A percentile compares a stretch with the other conserved stretches of the same genome.
phyloP scores from a whole-genome alignment of 2,113 vertebrate genomes.

The Ia io region DNA sequence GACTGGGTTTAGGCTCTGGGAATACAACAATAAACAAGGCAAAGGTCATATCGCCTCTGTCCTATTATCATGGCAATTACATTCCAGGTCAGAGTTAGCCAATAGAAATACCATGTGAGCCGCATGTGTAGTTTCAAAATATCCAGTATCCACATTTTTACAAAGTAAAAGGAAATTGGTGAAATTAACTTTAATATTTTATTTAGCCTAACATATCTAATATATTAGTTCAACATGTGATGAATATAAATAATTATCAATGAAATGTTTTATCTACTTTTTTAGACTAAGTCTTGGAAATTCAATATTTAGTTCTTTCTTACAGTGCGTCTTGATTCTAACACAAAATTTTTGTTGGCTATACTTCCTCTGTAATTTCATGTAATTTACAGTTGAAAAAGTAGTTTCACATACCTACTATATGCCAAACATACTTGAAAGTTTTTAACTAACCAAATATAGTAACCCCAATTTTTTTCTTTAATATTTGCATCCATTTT shows the following conservation, averaged over 20 bases:
- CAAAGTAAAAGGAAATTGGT: neutral
- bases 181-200: conserved; percentile 9
- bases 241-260: neutral
- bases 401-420: too few species aligned
- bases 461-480: neutral
- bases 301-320: neutral
- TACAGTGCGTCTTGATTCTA: neutral
- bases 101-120: neutral
- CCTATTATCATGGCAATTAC: neutral
- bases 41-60: neutral
- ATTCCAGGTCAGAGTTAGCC: neutral
- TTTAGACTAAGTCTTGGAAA: neutral
- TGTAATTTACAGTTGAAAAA: too few species aligned
- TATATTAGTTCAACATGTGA: neutral
- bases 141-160: neutral
- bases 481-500: neutral
- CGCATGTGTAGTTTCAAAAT: neutral
- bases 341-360: neutral
- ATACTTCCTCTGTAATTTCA: neutral
- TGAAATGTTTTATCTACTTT: neutral
- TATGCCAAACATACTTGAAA: too few species aligned
- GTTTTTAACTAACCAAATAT: neutral
- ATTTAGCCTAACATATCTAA: neutral
- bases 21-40: neutral
- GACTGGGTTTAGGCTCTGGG: neutral